Base-by-base conservation (phyloP, 64 coral and sea anemone species). In the Montipora sp. region DNA sequence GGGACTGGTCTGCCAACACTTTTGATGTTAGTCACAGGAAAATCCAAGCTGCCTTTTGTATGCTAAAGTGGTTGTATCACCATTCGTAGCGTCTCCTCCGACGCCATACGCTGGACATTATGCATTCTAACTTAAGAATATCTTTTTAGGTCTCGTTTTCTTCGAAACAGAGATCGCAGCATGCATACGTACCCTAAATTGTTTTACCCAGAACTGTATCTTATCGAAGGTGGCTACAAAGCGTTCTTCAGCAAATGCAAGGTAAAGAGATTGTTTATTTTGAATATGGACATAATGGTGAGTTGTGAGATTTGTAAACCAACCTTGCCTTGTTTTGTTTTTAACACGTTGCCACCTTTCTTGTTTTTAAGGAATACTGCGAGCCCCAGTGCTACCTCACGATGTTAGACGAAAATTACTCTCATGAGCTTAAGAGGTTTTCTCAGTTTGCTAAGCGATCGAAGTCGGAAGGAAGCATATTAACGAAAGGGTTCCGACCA, bases 171-270 rank as follows among this genome's bases (percentile, higher is more conserved):
- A 77, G 97, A 98, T 15, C 78, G 97, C 19, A 83, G 87, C 67
- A 57, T 87, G 50, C 97, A 98, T 45, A 59, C 50, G 21, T 98
- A 98, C 66, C 97, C 97, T 5, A 93, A 93, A 23, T 78, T 98
- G 7, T 96, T 93, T 61, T 98, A 98, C 50, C 97, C 97, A 9
- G 97, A 98, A 61, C 57, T 98, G 14, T 98, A 98, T 80, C 79
- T 98, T 19, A 88, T 98, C 10, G 91, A 98, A 75, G 97, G 97
- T 19, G 97, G 97, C 2, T 98, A 98, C 83, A 98, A 98, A 71
- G 92, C 91, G 4, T 98, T 98, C 73, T 98, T 89, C 49, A 47
- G 79, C 12, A 94, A 80, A 60, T 92, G 81, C 50, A 90, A 89
- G 84, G 97, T 98, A 45, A 89, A 2, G 14, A 11, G 53, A 36